These are phyloP conservation scores for Lytechinus pictus DNA, from an alignment of 35 echinoderm and acorn worm genomes.

Conservation along the genomic window DNA sequence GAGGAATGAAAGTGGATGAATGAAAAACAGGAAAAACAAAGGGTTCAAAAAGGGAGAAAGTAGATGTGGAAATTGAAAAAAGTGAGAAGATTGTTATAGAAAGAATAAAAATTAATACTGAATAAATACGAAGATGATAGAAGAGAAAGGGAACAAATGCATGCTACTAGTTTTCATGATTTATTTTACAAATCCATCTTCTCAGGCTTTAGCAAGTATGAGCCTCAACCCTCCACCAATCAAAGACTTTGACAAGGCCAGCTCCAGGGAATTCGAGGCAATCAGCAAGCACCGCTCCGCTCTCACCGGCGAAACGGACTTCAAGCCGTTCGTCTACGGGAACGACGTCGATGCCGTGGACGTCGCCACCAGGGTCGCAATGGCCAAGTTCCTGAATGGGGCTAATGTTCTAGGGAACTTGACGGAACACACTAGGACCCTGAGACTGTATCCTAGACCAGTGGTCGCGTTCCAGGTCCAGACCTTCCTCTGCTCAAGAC, in stretches of 20 bases:
- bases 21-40: too few relatives aligned
- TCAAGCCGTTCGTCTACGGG: slow-evolving; percentile 89
- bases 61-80: too few relatives aligned
- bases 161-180: background rate
- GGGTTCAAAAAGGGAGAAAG: too few relatives aligned
- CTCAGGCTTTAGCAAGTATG: slow-evolving; percentile 86
- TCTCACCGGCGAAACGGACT: slow-evolving; percentile 63
- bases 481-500: slow-evolving; percentile 79
- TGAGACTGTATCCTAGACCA: slow-evolving; percentile 88
- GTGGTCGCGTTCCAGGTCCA: slow-evolving; percentile 90
- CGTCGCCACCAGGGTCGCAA: slow-evolving; percentile 91
- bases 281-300: slow-evolving; percentile 57
- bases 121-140: too few relatives aligned
- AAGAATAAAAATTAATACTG: too few relatives aligned
- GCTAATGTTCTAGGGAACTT: slow-evolving; percentile 87
- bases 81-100: too few relatives aligned
- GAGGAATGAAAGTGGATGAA: too few relatives aligned
- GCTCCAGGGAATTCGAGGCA: slow-evolving; percentile 72
- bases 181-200: background rate
- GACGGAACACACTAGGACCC: slow-evolving; percentile 88
- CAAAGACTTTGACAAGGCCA: slow-evolving; percentile 87
- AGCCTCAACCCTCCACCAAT: slow-evolving; percentile 85
- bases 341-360: slow-evolving; percentile 96
- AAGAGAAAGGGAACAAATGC: too few relatives aligned
- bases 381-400: slow-evolving; percentile 89